Evolutionary conservation across 2,797 vertebrate genomes (phyloP).

Genomic region (Sebastes trivittatus): DNA sequence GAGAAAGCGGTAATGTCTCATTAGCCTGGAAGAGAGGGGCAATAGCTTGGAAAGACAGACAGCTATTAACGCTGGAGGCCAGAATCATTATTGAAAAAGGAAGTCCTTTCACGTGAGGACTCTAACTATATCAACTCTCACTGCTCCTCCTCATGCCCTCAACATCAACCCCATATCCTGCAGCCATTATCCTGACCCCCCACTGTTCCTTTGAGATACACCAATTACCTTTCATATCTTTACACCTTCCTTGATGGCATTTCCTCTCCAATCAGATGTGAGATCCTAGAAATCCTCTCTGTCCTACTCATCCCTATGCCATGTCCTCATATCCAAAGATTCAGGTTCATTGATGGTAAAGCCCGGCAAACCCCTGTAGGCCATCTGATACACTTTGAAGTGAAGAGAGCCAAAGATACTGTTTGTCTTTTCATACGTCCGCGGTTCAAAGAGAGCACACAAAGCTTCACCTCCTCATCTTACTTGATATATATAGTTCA

Average conservation of each 20-base stretch:
- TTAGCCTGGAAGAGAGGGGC: constrained; percentile 67
- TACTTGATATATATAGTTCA: constrained; percentile 14
- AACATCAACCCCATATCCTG: constrained; percentile 14
- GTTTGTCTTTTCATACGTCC: neutral
- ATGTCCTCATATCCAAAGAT: constrained; percentile 1
- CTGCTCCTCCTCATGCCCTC: constrained; percentile 30
- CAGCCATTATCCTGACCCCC: constrained; percentile 24
- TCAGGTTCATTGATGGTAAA: neutral
- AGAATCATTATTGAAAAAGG: constrained; percentile 39
- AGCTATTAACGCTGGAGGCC: constrained; percentile 32
- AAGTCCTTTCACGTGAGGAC: constrained; percentile 33
- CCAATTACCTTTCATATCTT: constrained; percentile 22
- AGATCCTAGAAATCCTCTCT: constrained; percentile 7
- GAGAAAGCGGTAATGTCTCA: constrained; percentile 51
- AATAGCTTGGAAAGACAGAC: constrained; percentile 43
- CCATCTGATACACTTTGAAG: constrained; percentile 24
- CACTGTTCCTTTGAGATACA: constrained; percentile 21
- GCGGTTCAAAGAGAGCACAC: constrained; percentile 12
- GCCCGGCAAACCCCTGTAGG: constrained; percentile 9
- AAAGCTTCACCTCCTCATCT: constrained; percentile 6
- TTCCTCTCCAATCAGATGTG: neutral
- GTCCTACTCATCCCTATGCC: neutral
- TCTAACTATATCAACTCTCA: constrained; percentile 13
- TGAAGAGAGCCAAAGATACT: neutral
- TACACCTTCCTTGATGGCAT: constrained; percentile 2